Percentiles rank a stretch among this genome's conserved stretches.
These are phyloP conservation scores for Aplysia californica DNA, from an alignment of 1,140 invertebrate species.

Conservation along the genomic window DNA sequence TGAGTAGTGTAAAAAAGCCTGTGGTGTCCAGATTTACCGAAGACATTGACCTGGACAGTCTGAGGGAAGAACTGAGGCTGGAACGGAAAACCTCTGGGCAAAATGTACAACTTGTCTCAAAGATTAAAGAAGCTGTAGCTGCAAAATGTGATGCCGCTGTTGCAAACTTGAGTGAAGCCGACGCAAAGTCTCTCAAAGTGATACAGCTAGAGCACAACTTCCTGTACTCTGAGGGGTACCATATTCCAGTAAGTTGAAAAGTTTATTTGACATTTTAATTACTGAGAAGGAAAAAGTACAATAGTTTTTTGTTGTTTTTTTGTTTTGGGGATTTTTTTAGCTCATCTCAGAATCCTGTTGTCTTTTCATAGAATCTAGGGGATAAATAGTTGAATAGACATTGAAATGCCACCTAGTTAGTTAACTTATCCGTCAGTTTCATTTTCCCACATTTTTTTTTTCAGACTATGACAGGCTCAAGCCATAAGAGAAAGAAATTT, in stretches of 20 bases:
- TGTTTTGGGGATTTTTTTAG: too few relatives aligned
- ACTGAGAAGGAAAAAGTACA: too few relatives aligned
- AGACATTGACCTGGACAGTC: constrained; percentile 3
- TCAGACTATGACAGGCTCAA: too few relatives aligned
- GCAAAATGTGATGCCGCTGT: constrained; percentile 2
- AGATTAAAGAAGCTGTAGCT: constrained; percentile 6
- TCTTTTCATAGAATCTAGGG: too few relatives aligned
- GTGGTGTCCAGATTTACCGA: neutral
- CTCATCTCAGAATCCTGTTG: too few relatives aligned
- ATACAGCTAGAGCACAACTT: constrained; percentile 22
- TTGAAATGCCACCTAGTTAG: too few relatives aligned
- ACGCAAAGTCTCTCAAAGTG: constrained; percentile 17
- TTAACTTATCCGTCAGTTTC: too few relatives aligned
- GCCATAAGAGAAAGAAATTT: too few relatives aligned
- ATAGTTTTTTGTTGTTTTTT: too few relatives aligned
- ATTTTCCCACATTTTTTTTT: too few relatives aligned
- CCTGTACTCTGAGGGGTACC: constrained; percentile 11
- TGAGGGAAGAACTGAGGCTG: neutral
- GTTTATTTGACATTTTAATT: too few relatives aligned
- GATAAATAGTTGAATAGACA: too few relatives aligned
- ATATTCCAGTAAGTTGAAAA: constrained; percentile 17
- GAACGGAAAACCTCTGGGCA: neutral
- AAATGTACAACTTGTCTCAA: neutral
- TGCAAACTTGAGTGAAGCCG: constrained; percentile 5
- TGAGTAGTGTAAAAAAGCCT: neutral